These are phyloP conservation scores for Leptinotarsa haldemani DNA, from an alignment of 2,888 invertebrate genomes.

Conservation along the genomic window DNA sequence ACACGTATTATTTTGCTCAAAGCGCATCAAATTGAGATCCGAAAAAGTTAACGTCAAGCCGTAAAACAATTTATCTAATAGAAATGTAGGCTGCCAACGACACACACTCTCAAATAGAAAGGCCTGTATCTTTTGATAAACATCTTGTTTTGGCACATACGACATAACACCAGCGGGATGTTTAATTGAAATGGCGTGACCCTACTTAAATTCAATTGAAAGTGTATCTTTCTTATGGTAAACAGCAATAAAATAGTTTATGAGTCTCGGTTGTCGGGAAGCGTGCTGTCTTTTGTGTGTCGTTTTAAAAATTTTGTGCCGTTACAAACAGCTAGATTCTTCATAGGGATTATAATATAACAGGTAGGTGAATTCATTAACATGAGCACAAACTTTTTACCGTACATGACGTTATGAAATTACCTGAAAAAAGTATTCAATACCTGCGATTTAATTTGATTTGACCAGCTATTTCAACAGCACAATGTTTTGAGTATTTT, in stretches of 20 bases:
- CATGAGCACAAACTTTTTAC: too few relatives aligned
- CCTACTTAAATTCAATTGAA: conserved; percentile 31
- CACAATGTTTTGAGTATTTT: too few relatives aligned
- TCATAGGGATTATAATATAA: not conserved
- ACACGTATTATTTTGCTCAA: too few relatives aligned
- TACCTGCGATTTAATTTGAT: too few relatives aligned
- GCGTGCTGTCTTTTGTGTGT: not conserved
- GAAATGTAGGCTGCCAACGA: not conserved
- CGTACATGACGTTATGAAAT: too few relatives aligned
- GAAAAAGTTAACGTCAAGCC: too few relatives aligned
- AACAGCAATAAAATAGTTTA: conserved; percentile 12
- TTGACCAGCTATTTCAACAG: too few relatives aligned
- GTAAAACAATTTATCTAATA: not conserved
- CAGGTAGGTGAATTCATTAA: not conserved
- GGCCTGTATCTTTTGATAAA: not conserved
- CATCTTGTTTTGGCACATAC: not conserved
- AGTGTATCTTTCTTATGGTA: conserved; percentile 24
- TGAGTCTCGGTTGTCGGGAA: not conserved
- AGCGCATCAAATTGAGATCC: too few relatives aligned
- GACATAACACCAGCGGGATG: not conserved
- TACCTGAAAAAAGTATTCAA: too few relatives aligned
- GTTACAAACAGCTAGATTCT: not conserved
- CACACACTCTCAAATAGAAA: not conserved
- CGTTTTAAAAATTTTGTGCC: not conserved
- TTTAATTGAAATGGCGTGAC: conserved; percentile 30